Conservation (phyloP, 2,113 vertebrate species). For the Bubalus kerabau region DNA sequence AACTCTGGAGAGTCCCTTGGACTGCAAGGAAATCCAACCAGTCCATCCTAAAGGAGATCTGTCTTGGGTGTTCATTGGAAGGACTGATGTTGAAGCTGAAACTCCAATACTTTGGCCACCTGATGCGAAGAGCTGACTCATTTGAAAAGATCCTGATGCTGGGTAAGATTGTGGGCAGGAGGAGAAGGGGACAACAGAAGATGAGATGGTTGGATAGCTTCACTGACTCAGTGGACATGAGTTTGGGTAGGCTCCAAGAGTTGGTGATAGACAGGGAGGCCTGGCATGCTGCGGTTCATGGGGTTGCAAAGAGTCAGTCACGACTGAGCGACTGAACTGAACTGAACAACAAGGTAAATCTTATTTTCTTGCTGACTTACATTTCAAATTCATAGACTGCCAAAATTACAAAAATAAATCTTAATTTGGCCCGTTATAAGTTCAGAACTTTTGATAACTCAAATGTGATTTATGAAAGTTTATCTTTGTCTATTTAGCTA, state of each 20-base stretch:
- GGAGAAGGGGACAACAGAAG: background rate
- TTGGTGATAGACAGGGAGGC: background rate
- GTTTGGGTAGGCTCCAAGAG: background rate
- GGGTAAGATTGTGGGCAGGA: background rate
- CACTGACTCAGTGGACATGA: background rate
- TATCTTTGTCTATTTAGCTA: background rate
- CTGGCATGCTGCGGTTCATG: background rate
- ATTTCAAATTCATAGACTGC: background rate
- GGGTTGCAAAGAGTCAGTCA: background rate
- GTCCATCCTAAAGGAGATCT: background rate
- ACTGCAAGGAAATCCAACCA: background rate
- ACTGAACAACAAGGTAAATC: background rate
- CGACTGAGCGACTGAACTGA: background rate
- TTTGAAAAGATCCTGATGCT: background rate
- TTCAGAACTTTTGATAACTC: slow-evolving; percentile 33
- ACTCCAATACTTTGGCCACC: background rate
- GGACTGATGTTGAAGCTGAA: background rate
- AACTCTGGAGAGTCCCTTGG: background rate
- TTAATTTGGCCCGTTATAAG: background rate
- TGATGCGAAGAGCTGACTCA: background rate
- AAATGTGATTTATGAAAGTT: background rate
- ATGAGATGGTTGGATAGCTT: background rate
- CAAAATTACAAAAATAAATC: background rate
- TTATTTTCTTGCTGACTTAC: background rate
- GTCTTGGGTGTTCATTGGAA: background rate